Base-by-base conservation (phyloP, 64 coral and sea anemone genomes). In the Cladopsammia gracilis region DNA sequence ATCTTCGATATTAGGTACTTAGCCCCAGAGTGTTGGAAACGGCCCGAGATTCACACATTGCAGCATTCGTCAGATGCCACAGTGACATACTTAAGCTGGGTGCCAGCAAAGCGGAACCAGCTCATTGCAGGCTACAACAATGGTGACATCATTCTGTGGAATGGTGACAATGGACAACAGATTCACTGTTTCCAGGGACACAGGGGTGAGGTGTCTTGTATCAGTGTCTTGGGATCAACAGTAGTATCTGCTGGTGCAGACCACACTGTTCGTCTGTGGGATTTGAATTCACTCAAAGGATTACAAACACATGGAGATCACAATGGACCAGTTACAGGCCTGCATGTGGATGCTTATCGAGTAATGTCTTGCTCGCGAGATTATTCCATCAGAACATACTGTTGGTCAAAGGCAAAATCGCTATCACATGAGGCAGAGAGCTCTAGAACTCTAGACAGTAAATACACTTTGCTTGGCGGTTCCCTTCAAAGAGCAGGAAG, bases 301-400 rank as follows among this genome's bases (percentile, higher is more conserved):
- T 46, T 94, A 50, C 71, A 90, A 78, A 75, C 62, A 9, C 90
- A 91, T 22, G 26, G 64, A 10, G 92, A 94, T 71, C 96, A 98
- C 34, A 64, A 53, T n/a, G 70, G 66, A n/a, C 80, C 91, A 83
- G 87, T 98, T 13, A 98, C 96, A 57, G 88, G 91, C 45, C 61
- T 98, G 2, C 75, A 88, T 83, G 92, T 78, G 26, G 96, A 98
- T 94, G 92, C 88, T 49, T 98, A 86, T 45, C 86, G 90, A 23
- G 92, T 91, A 45, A 91, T 97, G 75, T 91, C 96, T 3, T 97
- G 92, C 67, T 97, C 96, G 5, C 94, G 96, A 75, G 96, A 97
- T 54, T 97, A 86, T 42, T 97, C 96, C 0, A 94, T 97, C 19
- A 93, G 92, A 34, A 93, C 94, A 15, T 97, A 97, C 71, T 86